Evolutionary conservation across 2,888 invertebrate species (phyloP).

Genomic region (Magallana nippona): DNA sequence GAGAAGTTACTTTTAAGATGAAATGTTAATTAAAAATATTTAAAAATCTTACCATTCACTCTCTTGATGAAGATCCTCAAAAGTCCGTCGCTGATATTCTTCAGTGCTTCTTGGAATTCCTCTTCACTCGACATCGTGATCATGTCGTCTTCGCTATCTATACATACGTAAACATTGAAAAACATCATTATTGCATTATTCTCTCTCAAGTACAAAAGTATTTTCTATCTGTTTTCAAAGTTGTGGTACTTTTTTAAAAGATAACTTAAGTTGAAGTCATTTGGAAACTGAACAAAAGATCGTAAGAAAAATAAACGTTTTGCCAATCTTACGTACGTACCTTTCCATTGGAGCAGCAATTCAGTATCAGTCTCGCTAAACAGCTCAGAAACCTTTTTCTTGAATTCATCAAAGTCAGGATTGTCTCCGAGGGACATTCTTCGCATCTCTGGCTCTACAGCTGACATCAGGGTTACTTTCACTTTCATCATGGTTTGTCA

Average conservation of each 20-base stretch:
- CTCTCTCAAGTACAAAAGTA: no score
- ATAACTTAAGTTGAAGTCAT: no score
- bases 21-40: background rate
- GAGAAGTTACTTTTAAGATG: no score
- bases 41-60: background rate
- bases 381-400: background rate
- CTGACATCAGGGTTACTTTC: constrained; percentile 26
- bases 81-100: background rate
- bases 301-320: background rate
- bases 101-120: constrained; percentile 1
- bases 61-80: background rate
- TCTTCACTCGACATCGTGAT: constrained; percentile 4
- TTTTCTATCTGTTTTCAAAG: no score
- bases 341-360: background rate
- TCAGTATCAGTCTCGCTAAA: background rate
- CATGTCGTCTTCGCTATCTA: background rate
- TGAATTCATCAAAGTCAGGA: background rate
- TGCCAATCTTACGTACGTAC: background rate
- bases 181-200: no score
- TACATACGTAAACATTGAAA: background rate
- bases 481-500: constrained; percentile 9
- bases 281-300: no score
- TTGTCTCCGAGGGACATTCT: background rate
- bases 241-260: no score
- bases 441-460: constrained; percentile 10